These are phyloP conservation scores for Pandemis cinnamomeana DNA, from an alignment of 2,888 invertebrate genomes.

Conservation along the genomic window DNA sequence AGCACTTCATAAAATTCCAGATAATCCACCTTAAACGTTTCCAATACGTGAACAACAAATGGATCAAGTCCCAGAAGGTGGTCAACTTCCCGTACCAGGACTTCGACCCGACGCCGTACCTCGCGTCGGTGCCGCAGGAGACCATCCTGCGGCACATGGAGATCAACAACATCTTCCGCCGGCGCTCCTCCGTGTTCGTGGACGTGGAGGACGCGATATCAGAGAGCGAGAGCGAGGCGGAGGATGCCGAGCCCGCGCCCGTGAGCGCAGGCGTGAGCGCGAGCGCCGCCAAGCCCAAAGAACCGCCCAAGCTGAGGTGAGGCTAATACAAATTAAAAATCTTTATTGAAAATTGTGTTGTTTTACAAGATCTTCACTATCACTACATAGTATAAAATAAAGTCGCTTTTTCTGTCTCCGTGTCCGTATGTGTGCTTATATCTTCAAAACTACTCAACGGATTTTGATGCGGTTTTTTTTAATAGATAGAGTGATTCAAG, in stretches of 20 bases:
- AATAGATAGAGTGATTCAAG: too few relatives aligned
- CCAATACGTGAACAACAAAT: constrained; percentile 94
- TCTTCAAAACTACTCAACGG: too few relatives aligned
- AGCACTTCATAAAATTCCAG: constrained; percentile 73
- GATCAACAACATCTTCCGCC: constrained; percentile 54
- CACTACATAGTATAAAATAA: too few relatives aligned
- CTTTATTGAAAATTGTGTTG: too few relatives aligned
- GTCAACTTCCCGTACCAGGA: constrained; percentile 94
- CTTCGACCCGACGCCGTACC: constrained; percentile 94
- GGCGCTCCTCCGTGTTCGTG: constrained; percentile 21
- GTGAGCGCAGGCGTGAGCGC: neutral
- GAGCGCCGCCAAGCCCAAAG: constrained; percentile 30
- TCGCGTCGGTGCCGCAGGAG: constrained; percentile 92
- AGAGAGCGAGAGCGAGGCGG: constrained; percentile 61
- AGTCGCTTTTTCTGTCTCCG: too few relatives aligned
- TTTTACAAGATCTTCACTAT: too few relatives aligned
- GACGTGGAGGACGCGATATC: constrained; percentile 58
- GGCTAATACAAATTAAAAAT: neutral
- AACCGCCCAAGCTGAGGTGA: constrained; percentile 32
- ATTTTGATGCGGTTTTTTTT: too few relatives aligned
- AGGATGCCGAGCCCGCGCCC: constrained; percentile 32
- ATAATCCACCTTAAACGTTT: constrained; percentile 97
- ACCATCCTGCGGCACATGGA: constrained; percentile 88
- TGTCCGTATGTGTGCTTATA: too few relatives aligned
- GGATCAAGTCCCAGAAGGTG: constrained; percentile 97